Conservation (phyloP, 2,113 vertebrate genomes). For the Ivindomyrus marchei region DNA sequence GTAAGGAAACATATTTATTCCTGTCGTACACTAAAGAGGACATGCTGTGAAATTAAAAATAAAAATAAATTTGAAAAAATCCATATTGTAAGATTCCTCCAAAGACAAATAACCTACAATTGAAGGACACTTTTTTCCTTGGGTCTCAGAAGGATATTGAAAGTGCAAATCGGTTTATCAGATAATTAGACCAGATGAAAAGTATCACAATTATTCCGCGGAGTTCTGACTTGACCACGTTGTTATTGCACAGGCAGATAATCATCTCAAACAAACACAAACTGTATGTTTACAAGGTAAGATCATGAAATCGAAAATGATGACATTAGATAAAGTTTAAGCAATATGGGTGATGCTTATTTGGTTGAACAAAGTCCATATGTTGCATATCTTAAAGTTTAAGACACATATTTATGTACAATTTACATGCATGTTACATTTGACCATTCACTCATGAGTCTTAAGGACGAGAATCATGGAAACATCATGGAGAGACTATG, state of each 20-base stretch:
- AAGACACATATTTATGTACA: not conserved
- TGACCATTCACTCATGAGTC: not conserved
- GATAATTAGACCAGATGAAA: not conserved
- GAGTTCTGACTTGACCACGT: not conserved
- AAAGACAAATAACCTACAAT: no score
- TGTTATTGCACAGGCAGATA: not conserved
- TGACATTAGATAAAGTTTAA: not conserved
- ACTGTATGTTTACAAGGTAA: not conserved
- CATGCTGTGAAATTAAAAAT: no score
- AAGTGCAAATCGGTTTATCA: not conserved
- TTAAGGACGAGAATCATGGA: not conserved
- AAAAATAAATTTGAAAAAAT: no score
- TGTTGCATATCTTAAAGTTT: not conserved
- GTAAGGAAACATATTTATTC: no score
- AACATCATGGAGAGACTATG: not conserved
- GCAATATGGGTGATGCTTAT: not conserved
- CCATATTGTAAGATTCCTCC: no score
- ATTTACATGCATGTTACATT: not conserved
- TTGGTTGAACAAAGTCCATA: not conserved
- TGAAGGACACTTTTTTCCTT: no score
- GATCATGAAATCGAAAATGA: not conserved
- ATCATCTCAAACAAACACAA: not conserved
- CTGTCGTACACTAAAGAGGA: no score
- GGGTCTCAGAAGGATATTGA: not conserved
- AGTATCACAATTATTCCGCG: not conserved